phyloP scores from a whole-genome alignment of 1,140 invertebrate genomes.

The Sesamia nonagrioides region DNA sequence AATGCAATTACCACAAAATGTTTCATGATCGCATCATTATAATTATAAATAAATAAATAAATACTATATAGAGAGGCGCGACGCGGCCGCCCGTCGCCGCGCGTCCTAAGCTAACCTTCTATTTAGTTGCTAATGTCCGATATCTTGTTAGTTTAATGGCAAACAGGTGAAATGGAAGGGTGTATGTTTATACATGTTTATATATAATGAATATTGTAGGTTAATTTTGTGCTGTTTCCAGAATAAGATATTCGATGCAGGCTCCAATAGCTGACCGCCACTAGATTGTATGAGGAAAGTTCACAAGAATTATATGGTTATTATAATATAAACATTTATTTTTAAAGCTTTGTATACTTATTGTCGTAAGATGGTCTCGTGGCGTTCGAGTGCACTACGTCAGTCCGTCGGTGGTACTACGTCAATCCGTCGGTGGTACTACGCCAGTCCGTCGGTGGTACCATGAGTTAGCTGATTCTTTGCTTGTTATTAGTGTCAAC shows the following conservation, averaged over 20 bases:
- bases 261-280: conserved; percentile 32
- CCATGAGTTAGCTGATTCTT: neutral
- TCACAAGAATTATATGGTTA: conserved; percentile 43
- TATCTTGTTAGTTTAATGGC: conserved; percentile 70
- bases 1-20: conserved; percentile 81
- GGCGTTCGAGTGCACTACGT: conserved; percentile 28
- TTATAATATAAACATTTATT: conserved; percentile 41
- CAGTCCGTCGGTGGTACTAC: conserved; percentile 11
- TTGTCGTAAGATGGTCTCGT: conserved; percentile 6
- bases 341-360: conserved; percentile 42
- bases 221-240: conserved; percentile 78
- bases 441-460: conserved; percentile 5
- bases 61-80: conserved; percentile 58
- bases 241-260: conserved; percentile 59
- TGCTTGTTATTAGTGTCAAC: conserved; percentile 37
- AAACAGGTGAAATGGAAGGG: conserved; percentile 77
- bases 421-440: conserved; percentile 11
- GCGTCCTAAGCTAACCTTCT: conserved; percentile 74
- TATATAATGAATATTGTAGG: conserved; percentile 86
- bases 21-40: conserved; percentile 79
- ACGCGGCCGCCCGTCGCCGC: conserved; percentile 29
- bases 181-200: conserved; percentile 86
- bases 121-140: conserved; percentile 82
- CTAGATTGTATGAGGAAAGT: conserved; percentile 42
- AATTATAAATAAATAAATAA: conserved; percentile 71